These are phyloP conservation scores for Heliconius himera DNA, from an alignment of 1,140 invertebrate genomes.

Conservation along the genomic window DNA sequence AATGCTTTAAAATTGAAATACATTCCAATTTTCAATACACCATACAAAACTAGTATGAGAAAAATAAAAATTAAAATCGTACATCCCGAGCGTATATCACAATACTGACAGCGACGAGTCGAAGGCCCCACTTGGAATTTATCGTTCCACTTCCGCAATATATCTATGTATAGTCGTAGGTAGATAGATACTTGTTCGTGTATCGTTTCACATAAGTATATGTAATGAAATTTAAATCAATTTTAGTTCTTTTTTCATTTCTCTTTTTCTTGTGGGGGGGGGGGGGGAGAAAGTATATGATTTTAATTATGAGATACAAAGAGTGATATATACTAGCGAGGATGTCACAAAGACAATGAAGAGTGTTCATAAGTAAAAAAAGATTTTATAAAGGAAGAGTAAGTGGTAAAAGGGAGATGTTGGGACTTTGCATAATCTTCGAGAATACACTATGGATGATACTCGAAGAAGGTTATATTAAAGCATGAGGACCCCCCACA, in stretches of 20 bases:
- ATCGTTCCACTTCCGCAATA: conserved; percentile 10
- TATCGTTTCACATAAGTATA: background rate
- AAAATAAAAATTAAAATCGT: conserved; percentile 15
- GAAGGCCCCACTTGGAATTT: conserved; percentile 9
- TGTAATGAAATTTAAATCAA: background rate
- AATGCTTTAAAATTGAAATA: conserved; percentile 3
- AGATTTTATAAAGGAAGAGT: too few relatives aligned
- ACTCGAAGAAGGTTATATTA: too few relatives aligned
- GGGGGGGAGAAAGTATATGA: too few relatives aligned
- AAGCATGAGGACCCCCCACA: too few relatives aligned
- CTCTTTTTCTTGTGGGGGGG: too few relatives aligned
- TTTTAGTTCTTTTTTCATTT: background rate
- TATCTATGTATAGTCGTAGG: background rate
- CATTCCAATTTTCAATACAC: background rate
- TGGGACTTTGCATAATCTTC: too few relatives aligned
- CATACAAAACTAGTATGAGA: background rate
- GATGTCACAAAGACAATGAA: too few relatives aligned
- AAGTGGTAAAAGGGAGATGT: too few relatives aligned
- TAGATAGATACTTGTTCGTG: background rate
- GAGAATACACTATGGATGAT: too few relatives aligned
- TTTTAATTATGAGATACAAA: too few relatives aligned
- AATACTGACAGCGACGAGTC: conserved; percentile 10
- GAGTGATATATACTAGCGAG: too few relatives aligned
- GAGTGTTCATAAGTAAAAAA: too few relatives aligned
- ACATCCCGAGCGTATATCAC: conserved; percentile 13